Percentiles rank a stretch among this genome's conserved stretches.
Evolutionary conservation across 2,888 invertebrate genomes (phyloP).

Genomic region (Erynnis tages): DNA sequence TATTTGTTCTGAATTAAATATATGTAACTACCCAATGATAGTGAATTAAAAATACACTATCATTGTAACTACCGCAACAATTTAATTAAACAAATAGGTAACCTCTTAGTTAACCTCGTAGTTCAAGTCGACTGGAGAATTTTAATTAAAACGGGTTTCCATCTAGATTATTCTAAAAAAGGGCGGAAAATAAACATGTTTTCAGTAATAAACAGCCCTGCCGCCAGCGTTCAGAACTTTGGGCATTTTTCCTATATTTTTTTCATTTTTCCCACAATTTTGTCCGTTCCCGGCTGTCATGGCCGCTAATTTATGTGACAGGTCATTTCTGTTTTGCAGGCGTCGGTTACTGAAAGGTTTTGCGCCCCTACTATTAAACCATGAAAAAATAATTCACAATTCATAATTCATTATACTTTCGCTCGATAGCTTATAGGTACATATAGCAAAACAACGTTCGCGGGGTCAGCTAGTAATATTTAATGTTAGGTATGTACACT

Average conservation of each 20-base stretch:
- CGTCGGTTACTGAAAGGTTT: constrained; percentile 33
- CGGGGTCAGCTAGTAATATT: too few relatives aligned
- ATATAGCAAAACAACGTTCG: too few relatives aligned
- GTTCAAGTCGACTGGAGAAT: constrained; percentile 1
- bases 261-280: constrained; percentile 39
- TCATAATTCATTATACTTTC: too few relatives aligned
- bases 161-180: constrained; percentile 8
- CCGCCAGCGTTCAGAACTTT: constrained; percentile 8
- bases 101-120: background rate
- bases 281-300: constrained; percentile 44
- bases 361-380: constrained; percentile 14
- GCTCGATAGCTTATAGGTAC: too few relatives aligned
- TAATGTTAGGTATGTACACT: too few relatives aligned
- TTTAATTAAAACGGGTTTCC: constrained; percentile 3
- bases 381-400: too few relatives aligned
- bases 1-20: too few relatives aligned
- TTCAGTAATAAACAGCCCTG: constrained; percentile 11
- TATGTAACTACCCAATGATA: too few relatives aligned
- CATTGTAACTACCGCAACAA: too few relatives aligned
- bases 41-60: too few relatives aligned
- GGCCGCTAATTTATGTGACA: constrained; percentile 56
- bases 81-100: background rate
- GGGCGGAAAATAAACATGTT: constrained; percentile 10
- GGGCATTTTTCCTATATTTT: constrained; percentile 17
- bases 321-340: constrained; percentile 43